Evolutionary conservation across 2,797 vertebrate species (phyloP), one percentile per base, ranked within the genome.

Genomic region (Rachycentron canadum): DNA sequence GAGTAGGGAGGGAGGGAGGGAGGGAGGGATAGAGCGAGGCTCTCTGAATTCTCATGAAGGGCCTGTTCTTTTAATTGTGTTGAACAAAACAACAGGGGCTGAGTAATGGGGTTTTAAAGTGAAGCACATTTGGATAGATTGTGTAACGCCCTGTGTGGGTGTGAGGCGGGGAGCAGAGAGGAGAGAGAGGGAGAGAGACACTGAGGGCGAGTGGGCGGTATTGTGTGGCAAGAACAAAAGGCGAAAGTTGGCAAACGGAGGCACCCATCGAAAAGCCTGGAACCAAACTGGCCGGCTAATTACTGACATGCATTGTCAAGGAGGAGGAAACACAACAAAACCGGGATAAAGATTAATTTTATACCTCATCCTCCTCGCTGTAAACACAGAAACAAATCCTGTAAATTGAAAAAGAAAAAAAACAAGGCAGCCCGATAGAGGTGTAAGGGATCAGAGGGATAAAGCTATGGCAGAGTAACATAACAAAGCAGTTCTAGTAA

Each of bases 91-190:
- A 92, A 93, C 90, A 89, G 92, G 92, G 88, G 89, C 91, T 92
- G 89, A 93, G 93, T 94, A 95, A 94, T 94, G 91, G 91, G 91
- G 87, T 92, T 94, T 95, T 94, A 93, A 95, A 94, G 91, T 69
- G 88, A 90, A 88, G 90, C 91, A 92, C 90, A 94, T 94, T 95
- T 93, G 88, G 91, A 89, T 92, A 84, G 89, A 92, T 93, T 93
- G 93, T 94, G 91, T 93, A 94, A 93, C 92, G 88, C 90, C 92
- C 89, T 91, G 93, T 94, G 93, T 94, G 93, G 93, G 94, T 93
- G 94, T 93, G 88, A 91, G 87, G 84, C 78, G 83, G 88, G 83
- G 85, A 86, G 78, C 63, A 72, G 70, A 61, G 83, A 86, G 83
- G 72, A 87, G 83, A 88, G 84, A 89, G 79, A 88, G 79, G 68